A percentile compares a stretch with the other conserved stretches of the same genome.
phyloP scores from a whole-genome alignment of 2,888 invertebrate genomes.

The Limnephilus rhombicus region DNA sequence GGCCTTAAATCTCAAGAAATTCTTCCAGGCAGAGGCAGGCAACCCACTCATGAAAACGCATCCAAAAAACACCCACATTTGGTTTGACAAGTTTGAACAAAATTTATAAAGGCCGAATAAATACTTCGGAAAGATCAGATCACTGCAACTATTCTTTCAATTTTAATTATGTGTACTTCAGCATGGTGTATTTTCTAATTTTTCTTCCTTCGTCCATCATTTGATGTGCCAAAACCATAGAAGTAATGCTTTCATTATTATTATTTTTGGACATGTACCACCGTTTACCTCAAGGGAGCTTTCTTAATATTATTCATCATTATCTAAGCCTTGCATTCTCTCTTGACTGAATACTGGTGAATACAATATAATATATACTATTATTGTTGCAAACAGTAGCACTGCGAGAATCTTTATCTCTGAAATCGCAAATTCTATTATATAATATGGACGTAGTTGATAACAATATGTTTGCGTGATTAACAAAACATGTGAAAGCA shows the following conservation, averaged over 20 bases:
- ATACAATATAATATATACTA: background rate
- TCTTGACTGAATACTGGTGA: background rate
- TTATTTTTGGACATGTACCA: background rate
- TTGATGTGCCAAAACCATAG: background rate
- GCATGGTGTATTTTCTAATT: background rate
- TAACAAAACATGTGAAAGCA: background rate
- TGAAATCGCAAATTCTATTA: background rate
- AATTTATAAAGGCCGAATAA: background rate
- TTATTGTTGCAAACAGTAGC: background rate
- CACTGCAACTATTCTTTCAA: background rate
- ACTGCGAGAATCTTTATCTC: background rate
- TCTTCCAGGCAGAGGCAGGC: too few relatives aligned
- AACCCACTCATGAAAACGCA: background rate
- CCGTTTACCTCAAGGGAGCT: background rate
- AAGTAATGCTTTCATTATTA: too few relatives aligned
- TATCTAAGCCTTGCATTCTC: background rate
- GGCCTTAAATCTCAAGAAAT: too few relatives aligned
- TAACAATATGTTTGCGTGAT: background rate
- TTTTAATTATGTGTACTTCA: background rate
- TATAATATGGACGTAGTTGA: background rate
- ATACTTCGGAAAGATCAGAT: background rate
- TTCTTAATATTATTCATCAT: background rate
- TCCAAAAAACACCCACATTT: background rate
- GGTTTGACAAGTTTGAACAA: too few relatives aligned
- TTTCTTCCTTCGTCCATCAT: background rate